phyloP scores from a whole-genome alignment of 2,888 invertebrate genomes.

The Coronaproctus castanopsis region DNA sequence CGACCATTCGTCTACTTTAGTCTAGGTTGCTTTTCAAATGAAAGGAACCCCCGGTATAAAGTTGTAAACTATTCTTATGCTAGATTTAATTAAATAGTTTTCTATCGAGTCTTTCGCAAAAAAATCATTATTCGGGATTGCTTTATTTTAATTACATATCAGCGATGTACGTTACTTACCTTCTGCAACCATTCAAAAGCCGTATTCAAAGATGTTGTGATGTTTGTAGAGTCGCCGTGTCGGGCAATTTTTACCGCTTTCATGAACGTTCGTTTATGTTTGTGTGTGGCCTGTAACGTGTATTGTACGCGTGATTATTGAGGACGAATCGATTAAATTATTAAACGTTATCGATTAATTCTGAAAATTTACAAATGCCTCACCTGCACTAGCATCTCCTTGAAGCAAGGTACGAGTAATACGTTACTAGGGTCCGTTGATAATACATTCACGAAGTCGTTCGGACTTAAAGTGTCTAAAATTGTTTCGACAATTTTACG shows the following conservation, averaged over 20 bases:
- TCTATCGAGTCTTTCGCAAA: too few relatives aligned
- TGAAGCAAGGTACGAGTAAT: constrained; percentile 75
- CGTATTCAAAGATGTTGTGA: constrained; percentile 73
- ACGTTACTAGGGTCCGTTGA: constrained; percentile 66
- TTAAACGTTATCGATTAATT: too few relatives aligned
- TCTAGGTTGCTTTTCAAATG: too few relatives aligned
- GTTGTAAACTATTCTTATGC: too few relatives aligned
- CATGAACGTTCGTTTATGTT: constrained; percentile 61
- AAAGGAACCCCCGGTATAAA: too few relatives aligned
- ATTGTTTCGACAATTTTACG: constrained; percentile 72
- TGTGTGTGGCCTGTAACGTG: constrained; percentile 47
- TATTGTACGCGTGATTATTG: too few relatives aligned
- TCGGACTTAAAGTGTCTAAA: constrained; percentile 82
- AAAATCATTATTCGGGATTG: too few relatives aligned
- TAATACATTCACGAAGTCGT: constrained; percentile 91
- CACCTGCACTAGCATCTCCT: constrained; percentile 72
- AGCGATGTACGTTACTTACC: constrained; percentile 29
- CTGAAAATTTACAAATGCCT: constrained; percentile 8
- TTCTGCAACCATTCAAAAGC: constrained; percentile 80
- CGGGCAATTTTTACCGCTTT: constrained; percentile 51
- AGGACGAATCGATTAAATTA: too few relatives aligned
- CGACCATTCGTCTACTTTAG: too few relatives aligned
- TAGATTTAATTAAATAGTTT: too few relatives aligned
- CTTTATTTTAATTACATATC: constrained; percentile 1
- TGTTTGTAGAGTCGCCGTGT: constrained; percentile 54